Evolutionary conservation across 2,113 vertebrate genomes (phyloP).

Genomic region (Periophthalmodon schlosseri): DNA sequence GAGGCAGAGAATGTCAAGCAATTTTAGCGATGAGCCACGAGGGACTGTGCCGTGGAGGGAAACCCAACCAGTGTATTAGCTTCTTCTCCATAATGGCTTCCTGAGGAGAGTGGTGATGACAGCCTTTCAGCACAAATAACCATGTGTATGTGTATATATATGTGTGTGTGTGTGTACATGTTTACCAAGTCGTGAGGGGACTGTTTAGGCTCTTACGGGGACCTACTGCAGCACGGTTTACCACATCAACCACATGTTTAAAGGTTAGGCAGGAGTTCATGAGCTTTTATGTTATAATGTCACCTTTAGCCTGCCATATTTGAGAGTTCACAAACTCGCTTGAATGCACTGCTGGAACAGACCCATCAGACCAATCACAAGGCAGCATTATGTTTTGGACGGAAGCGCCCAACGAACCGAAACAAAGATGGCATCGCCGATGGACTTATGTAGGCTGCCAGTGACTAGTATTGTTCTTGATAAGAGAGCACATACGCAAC

Average conservation of each 20-base stretch:
- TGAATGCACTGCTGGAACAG: too few relatives aligned
- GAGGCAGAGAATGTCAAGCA: conserved; percentile 77
- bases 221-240: background rate
- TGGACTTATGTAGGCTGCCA: too few relatives aligned
- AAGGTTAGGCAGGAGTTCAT: background rate
- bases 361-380: too few relatives aligned
- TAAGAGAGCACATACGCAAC: too few relatives aligned
- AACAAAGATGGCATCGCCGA: too few relatives aligned
- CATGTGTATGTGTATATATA: conserved; percentile 26
- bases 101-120: conserved; percentile 76
- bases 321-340: background rate
- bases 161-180: conserved; percentile 11
- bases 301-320: background rate
- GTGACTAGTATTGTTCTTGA: too few relatives aligned
- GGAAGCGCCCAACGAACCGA: too few relatives aligned
- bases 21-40: conserved; percentile 75
- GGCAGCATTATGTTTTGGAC: too few relatives aligned
- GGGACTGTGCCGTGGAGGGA: conserved; percentile 70
- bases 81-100: conserved; percentile 69
- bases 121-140: conserved; percentile 56
- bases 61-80: conserved; percentile 59
- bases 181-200: background rate
- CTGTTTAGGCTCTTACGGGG: background rate
- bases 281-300: background rate
- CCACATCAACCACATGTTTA: background rate